Conservation (phyloP, 37 sponge, comb jelly and placozoan genomes). For the Hexactinellida sp. region DNA sequence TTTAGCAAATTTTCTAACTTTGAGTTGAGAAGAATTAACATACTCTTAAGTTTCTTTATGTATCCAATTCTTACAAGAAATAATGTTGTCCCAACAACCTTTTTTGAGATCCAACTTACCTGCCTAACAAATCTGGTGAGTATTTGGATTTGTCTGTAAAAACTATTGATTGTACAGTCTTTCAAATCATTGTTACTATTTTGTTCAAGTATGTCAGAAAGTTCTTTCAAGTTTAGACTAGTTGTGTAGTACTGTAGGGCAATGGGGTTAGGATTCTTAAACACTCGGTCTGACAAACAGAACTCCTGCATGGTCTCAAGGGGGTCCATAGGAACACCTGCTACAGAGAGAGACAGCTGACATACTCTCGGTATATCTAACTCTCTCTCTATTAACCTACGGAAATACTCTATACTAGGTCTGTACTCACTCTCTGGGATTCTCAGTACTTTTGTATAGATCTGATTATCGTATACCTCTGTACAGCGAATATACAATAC, state of each 20-base stretch:
- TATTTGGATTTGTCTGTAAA: no score
- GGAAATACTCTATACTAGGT: background rate
- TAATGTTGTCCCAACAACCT: background rate
- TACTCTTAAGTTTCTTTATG: background rate
- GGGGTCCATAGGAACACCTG: background rate
- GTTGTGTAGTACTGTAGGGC: background rate
- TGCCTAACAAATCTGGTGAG: no score
- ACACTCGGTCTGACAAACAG: background rate
- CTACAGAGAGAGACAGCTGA: background rate
- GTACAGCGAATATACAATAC: no score
- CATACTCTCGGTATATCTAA: background rate
- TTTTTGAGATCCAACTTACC: no score
- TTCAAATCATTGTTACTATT: no score
- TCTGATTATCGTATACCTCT: no score
- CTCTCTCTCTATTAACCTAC: background rate
- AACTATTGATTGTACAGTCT: background rate
- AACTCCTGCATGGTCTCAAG: background rate
- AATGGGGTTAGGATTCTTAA: background rate
- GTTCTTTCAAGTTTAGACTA: background rate
- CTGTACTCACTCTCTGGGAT: background rate
- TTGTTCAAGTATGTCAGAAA: background rate
- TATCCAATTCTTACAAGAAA: background rate
- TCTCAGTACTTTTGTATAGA: no score
- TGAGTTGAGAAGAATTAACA: background rate
- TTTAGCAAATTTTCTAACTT: background rate